Evolutionary conservation across 1,140 invertebrate species (phyloP), one percentile per base, ranked within the genome.

Genomic region (Brachionus rotundiformis): DNA sequence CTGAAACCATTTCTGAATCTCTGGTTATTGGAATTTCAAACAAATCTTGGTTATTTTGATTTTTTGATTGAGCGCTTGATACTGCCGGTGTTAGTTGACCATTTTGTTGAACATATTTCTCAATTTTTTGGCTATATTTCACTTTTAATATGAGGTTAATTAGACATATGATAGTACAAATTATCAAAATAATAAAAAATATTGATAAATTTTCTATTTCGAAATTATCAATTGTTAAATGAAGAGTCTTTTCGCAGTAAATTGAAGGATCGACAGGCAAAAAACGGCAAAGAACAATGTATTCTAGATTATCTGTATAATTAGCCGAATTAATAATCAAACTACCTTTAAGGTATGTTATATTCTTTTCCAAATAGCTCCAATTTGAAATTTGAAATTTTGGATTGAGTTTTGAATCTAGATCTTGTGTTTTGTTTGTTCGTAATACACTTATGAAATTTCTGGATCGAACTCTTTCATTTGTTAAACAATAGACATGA

Each of bases 301-400:
- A 47, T 31, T 73, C 16, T 11, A 73, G 27, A 25, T 73, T 19
- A 11, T 13, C 10, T 23, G 19, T 73, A 44, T 13, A 73, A 73
- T 73, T 73, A 13, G 23, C 36, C 6, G 68, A 73, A 44, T 13
- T 19, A 41, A 73, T 31, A 41, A 73, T 73, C 25, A 73, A 73
- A 44, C 39, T 27, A 13, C 16, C 33, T 73, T 73, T 73, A 10
- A 73, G 23, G 29, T 73, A 73, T 3, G 68, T 73, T 19, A 73
- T 19, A 73, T 73, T 73, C 25, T 73, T 41, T 44, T 73, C 16
- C 3, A 10, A 23, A 23, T 44, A 73, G 41, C 19, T 73, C 68
- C 36, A 73, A 13, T 41, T 73, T 13, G 68, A 31, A 44, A 73
- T 73, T 41, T 73, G 68, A 29, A 13, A 73, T 73, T 73, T 73